Conservation (phyloP, 1,140 invertebrate species). For the Drosophila busckii region DNA sequence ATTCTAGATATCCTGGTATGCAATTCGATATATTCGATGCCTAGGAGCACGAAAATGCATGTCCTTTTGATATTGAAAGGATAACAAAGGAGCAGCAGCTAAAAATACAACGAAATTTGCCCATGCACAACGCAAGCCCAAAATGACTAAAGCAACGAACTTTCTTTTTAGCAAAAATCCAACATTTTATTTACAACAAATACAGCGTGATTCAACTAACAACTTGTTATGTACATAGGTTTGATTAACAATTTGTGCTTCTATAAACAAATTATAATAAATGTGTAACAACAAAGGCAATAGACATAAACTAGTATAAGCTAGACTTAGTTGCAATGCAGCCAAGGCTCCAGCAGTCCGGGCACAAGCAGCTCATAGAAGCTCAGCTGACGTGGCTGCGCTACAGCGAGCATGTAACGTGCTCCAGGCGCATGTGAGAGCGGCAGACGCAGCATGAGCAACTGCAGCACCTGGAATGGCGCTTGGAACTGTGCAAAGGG, state of each 20-base stretch:
- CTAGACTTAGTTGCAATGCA: conserved; percentile 28
- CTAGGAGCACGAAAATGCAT: too few relatives aligned
- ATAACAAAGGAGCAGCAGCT: too few relatives aligned
- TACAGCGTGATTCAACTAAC: too few relatives aligned
- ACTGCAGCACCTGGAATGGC: conserved; percentile 24
- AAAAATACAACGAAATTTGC: too few relatives aligned
- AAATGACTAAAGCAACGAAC: too few relatives aligned
- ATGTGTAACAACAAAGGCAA: neutral
- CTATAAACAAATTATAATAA: neutral
- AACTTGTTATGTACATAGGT: too few relatives aligned
- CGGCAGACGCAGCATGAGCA: conserved; percentile 33
- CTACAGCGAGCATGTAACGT: conserved; percentile 37
- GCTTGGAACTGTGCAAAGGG: conserved; percentile 40
- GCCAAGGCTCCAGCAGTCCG: conserved; percentile 50
- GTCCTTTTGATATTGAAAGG: too few relatives aligned
- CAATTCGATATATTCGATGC: too few relatives aligned
- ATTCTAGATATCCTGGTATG: too few relatives aligned
- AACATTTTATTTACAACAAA: too few relatives aligned
- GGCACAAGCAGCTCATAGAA: conserved; percentile 54
- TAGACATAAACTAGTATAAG: neutral
- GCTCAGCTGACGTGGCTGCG: conserved; percentile 16
- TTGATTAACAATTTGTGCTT: conserved; percentile 1
- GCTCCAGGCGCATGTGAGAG: conserved; percentile 31
- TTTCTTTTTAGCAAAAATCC: too few relatives aligned
- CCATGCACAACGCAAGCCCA: too few relatives aligned